Evolutionary conservation across 2,113 vertebrate species (phyloP).

Genomic region (Peromyscus maniculatus): DNA sequence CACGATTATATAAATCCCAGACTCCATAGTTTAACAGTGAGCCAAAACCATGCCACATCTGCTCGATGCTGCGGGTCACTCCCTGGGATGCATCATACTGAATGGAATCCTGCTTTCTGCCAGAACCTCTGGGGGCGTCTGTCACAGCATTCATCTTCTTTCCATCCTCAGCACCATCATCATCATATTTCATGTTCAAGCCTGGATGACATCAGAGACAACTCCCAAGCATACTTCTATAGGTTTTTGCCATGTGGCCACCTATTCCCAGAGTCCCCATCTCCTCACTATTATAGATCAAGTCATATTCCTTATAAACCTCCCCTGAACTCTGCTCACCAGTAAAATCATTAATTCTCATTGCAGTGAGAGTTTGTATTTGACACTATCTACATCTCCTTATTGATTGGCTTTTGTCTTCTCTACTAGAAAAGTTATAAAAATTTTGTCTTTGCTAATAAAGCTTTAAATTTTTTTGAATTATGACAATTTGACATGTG

Average conservation of each 20-base stretch:
- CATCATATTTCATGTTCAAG: constrained; percentile 64
- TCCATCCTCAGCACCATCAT: constrained; percentile 62
- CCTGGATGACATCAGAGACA: constrained; percentile 67
- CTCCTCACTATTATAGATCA: neutral
- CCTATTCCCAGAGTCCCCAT: neutral
- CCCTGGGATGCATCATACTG: constrained; percentile 75
- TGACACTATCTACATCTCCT: constrained; percentile 26
- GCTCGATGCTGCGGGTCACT: constrained; percentile 66
- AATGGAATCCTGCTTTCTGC: constrained; percentile 80
- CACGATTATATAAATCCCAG: constrained; percentile 61
- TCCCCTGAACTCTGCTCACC: neutral
- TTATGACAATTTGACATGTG: constrained; percentile 5
- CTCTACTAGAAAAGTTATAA: constrained; percentile 33
- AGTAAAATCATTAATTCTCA: constrained; percentile 32
- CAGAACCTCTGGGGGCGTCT: constrained; percentile 76
- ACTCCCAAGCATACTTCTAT: neutral
- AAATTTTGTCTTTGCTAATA: neutral
- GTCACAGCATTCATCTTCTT: constrained; percentile 73
- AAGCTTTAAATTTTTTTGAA: neutral
- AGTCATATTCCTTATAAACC: constrained; percentile 50
- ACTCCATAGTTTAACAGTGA: constrained; percentile 50
- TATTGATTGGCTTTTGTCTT: neutral
- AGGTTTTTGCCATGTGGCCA: neutral
- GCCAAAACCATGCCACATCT: constrained; percentile 76
- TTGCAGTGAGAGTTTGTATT: constrained; percentile 27